These are phyloP conservation scores for Meloidogyne hapla DNA, from an alignment of 1,140 invertebrate species.

Conservation along the genomic window DNA sequence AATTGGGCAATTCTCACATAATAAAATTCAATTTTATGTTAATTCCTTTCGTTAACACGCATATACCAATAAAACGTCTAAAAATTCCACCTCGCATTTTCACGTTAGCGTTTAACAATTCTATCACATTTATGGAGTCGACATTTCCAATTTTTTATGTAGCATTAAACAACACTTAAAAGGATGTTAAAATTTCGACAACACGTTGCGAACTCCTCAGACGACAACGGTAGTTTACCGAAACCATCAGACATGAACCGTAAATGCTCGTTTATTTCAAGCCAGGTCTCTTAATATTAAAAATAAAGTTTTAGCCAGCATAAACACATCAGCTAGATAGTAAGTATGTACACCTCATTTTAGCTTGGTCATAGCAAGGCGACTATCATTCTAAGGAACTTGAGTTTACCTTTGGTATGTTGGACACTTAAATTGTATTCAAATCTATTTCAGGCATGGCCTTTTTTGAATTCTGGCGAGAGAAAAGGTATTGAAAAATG, in stretches of 20 bases:
- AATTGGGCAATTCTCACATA: not conserved
- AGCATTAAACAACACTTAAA: not conserved
- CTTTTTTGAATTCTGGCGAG: not conserved
- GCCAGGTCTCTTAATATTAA: not conserved
- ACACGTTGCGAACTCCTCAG: not conserved
- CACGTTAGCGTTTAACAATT: too few relatives aligned
- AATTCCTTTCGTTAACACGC: not conserved
- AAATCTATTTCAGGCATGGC: slow-evolving; percentile 4
- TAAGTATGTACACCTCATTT: not conserved
- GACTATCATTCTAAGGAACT: not conserved
- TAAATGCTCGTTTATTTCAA: not conserved
- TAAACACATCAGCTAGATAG: too few relatives aligned
- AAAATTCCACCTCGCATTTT: too few relatives aligned
- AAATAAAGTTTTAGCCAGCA: not conserved
- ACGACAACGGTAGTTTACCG: too few relatives aligned
- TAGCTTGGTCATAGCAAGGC: slow-evolving; percentile 12
- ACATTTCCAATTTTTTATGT: not conserved
- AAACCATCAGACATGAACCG: not conserved
- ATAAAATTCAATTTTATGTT: slow-evolving; percentile 6
- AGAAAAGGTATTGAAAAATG: not conserved
- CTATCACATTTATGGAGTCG: not conserved
- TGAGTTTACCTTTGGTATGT: slow-evolving; percentile 4
- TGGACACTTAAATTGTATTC: not conserved
- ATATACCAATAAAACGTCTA: too few relatives aligned
- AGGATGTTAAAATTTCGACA: not conserved